phyloP scores from a whole-genome alignment of 2,797 vertebrate genomes.

The Enteromius afrohamiltoni region DNA sequence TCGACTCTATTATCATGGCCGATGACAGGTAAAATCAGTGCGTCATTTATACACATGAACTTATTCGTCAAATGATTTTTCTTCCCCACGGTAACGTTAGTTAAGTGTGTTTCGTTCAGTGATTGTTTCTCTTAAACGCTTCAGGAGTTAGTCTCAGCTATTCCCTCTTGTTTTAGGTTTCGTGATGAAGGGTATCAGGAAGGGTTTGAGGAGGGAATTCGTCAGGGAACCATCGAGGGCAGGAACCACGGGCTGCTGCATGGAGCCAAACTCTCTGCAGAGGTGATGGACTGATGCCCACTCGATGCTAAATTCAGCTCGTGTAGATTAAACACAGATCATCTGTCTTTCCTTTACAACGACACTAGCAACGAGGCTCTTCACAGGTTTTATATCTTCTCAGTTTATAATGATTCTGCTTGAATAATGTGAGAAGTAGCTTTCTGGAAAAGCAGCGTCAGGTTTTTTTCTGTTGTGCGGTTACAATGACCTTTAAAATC shows the following conservation, averaged over 20 bases:
- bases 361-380: neutral
- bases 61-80: neutral
- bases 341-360: too few species aligned
- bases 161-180: constrained; percentile 74
- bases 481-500: neutral
- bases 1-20: constrained; percentile 71
- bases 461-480: constrained; percentile 11
- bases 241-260: constrained; percentile 76
- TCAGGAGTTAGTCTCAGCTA: neutral
- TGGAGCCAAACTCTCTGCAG: constrained; percentile 82
- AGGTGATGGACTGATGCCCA: constrained; percentile 72
- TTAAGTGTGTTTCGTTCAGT: neutral
- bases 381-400: neutral
- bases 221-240: constrained; percentile 78
- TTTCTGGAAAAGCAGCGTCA: constrained; percentile 9
- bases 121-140: neutral
- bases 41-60: neutral
- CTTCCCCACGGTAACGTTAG: too few species aligned
- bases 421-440: neutral
- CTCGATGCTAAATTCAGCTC: neutral
- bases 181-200: constrained; percentile 82
- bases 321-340: neutral
- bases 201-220: constrained; percentile 81
- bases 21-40: constrained; percentile 66
- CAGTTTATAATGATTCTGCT: neutral